phyloP scores from a whole-genome alignment of 2,797 vertebrate species.

The Coregonus sp. region DNA sequence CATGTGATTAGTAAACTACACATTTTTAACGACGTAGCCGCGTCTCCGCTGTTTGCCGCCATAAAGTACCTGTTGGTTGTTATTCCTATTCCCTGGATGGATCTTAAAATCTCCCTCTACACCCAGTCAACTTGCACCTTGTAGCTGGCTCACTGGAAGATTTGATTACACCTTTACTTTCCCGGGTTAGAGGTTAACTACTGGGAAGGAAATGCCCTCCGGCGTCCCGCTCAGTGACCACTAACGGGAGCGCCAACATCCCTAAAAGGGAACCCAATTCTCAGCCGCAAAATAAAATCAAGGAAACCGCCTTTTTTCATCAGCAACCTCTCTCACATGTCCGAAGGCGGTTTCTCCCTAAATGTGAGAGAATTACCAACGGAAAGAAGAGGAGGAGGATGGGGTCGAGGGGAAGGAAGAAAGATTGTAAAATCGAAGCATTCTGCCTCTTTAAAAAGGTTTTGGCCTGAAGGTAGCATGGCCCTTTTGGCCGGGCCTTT shows the following conservation, averaged over 20 bases:
- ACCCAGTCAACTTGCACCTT: conserved; percentile 77
- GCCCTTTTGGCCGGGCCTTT: conserved; percentile 67
- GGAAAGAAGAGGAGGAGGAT: conserved; percentile 22
- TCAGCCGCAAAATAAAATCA: conserved; percentile 79
- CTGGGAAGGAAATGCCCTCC: conserved; percentile 86
- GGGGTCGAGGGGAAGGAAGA: background rate
- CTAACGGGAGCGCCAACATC: conserved; percentile 72
- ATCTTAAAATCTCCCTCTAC: conserved; percentile 70
- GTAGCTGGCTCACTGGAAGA: conserved; percentile 72
- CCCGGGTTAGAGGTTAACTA: conserved; percentile 87
- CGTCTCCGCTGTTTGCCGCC: conserved; percentile 20
- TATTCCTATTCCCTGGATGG: conserved; percentile 52
- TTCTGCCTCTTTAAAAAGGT: conserved; percentile 72
- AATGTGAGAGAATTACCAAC: conserved; percentile 75
- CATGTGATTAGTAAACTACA: conserved; percentile 7
- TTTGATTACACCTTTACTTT: conserved; percentile 85
- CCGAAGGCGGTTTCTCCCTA: conserved; percentile 66
- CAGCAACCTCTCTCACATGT: conserved; percentile 62
- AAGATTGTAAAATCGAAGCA: conserved; percentile 60
- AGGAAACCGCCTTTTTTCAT: conserved; percentile 75
- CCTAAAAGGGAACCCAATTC: conserved; percentile 73
- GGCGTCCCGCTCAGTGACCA: conserved; percentile 80
- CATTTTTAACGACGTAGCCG: background rate
- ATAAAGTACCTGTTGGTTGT: conserved; percentile 55
- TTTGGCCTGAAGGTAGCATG: conserved; percentile 76